A percentile compares a stretch with the other conserved stretches of the same genome.
Conservation (phyloP, 2,113 vertebrate species). For the Brachypteracias leptosomus region DNA sequence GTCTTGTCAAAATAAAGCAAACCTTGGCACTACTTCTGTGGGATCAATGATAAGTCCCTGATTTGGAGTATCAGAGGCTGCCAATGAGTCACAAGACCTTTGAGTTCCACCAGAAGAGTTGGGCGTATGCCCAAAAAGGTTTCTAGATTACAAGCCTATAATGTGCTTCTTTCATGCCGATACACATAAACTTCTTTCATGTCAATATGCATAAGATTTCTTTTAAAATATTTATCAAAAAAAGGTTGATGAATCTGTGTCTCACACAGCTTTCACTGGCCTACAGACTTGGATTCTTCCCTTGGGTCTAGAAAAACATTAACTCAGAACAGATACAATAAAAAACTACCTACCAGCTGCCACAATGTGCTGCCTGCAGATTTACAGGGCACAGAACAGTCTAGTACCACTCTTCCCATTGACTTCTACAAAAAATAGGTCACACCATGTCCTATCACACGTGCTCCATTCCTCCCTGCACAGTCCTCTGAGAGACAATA, state of each 20-base stretch:
- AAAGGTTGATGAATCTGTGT: not conserved
- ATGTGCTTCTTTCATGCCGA: not conserved
- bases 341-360: not conserved
- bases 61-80: not conserved
- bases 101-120: not conserved
- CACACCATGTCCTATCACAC: not conserved
- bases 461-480: not conserved
- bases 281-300: not conserved
- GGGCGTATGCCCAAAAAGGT: not conserved
- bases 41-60: not conserved
- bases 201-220: not conserved
- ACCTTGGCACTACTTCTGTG: conserved; percentile 37
- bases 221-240: not conserved
- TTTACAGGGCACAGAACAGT: not conserved
- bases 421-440: not conserved
- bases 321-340: not conserved
- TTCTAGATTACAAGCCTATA: conserved; percentile 25
- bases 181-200: not conserved
- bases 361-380: not conserved
- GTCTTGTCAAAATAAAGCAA: conserved; percentile 43
- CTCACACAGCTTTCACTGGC: not conserved
- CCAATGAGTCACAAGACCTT: conserved; percentile 15
- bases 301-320: not conserved
- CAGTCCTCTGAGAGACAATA: not conserved
- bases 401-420: not conserved